phyloP scores from a whole-genome alignment of 2,888 invertebrate species.

The Lepetodrilus schrolli region DNA sequence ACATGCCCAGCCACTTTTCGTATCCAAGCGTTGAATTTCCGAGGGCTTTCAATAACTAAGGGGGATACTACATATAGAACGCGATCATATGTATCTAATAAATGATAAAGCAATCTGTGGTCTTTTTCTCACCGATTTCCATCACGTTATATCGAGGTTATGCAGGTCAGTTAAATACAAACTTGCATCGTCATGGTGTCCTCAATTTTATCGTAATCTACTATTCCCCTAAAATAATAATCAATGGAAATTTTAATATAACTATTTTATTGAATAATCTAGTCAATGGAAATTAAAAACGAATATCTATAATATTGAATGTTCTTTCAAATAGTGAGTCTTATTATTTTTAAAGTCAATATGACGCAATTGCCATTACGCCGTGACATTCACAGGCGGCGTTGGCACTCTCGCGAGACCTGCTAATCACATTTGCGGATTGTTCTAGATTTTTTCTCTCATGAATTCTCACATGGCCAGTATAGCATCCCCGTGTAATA shows the following conservation, averaged over 20 bases:
- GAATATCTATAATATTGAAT: too few relatives aligned
- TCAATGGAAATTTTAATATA: too few relatives aligned
- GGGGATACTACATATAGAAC: not conserved
- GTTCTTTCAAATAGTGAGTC: too few relatives aligned
- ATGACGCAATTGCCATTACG: too few relatives aligned
- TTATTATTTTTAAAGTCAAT: too few relatives aligned
- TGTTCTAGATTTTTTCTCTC: not conserved
- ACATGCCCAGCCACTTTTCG: not conserved
- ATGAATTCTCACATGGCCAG: not conserved
- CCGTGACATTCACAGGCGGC: too few relatives aligned
- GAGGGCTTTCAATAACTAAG: not conserved
- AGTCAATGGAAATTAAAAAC: too few relatives aligned
- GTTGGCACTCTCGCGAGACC: constrained; percentile 16
- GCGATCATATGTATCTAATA: not conserved
- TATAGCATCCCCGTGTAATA: not conserved
- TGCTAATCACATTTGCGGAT: not conserved
- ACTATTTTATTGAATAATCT: too few relatives aligned
- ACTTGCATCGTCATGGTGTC: too few relatives aligned
- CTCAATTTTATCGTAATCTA: too few relatives aligned
- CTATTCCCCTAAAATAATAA: too few relatives aligned
- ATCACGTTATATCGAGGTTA: not conserved
- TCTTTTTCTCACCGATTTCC: not conserved
- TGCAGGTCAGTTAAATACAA: too few relatives aligned
- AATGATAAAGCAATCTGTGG: not conserved
- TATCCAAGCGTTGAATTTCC: not conserved